Evolutionary conservation across 1,140 invertebrate species (phyloP).

Genomic region (Teleopsis dalmanni): DNA sequence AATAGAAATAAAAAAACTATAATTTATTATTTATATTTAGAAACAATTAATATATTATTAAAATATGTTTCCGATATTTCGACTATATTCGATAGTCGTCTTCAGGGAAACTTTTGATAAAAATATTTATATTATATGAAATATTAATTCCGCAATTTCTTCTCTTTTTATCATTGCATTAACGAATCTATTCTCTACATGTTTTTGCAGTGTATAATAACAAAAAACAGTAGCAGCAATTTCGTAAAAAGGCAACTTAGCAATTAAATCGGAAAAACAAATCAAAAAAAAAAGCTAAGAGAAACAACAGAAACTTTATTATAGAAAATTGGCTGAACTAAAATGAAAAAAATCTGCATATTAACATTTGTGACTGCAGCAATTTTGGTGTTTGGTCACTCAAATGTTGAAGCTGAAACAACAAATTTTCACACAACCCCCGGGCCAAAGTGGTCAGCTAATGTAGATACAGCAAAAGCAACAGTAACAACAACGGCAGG

Average conservation of each 20-base stretch:
- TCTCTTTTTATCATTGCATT: too few species aligned
- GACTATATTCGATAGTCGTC: too few species aligned
- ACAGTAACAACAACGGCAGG: neutral
- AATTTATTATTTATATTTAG: too few species aligned
- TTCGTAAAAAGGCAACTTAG: constrained; percentile 7
- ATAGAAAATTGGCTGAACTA: neutral
- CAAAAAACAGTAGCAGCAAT: constrained; percentile 4
- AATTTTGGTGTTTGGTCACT: constrained; percentile 8
- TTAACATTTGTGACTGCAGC: constrained; percentile 32
- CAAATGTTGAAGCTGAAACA: neutral
- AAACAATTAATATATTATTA: too few species aligned
- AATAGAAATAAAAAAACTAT: too few species aligned
- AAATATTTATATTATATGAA: too few species aligned
- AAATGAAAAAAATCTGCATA: constrained; percentile 32
- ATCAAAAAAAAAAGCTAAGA: constrained; percentile 1
- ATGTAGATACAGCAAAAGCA: neutral
- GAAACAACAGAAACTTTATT: constrained; percentile 11
- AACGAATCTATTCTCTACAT: too few species aligned
- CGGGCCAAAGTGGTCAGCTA: neutral
- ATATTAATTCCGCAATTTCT: too few species aligned
- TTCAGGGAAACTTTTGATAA: too few species aligned
- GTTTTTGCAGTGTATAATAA: neutral
- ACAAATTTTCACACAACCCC: neutral
- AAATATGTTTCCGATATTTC: too few species aligned
- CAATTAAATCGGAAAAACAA: neutral